phyloP scores from a whole-genome alignment of 2,888 invertebrate species.

The Nyleta sp. region DNA sequence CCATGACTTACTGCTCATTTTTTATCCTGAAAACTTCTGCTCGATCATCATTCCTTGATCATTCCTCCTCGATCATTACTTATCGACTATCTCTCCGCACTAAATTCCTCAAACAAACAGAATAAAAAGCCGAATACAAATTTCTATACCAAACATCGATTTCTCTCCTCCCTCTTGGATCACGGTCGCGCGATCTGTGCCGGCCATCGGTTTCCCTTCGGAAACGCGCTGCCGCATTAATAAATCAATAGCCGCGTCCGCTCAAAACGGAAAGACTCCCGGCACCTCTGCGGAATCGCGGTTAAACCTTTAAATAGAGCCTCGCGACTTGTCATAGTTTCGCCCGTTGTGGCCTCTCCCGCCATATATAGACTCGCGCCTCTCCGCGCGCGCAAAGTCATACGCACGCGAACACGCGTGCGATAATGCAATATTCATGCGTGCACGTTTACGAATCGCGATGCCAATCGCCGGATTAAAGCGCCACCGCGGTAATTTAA shows the following conservation, averaged over 20 bases:
- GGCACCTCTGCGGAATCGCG: slow-evolving; percentile 58
- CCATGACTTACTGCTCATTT: too few species aligned
- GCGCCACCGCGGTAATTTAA: slow-evolving; percentile 26
- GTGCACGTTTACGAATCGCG: slow-evolving; percentile 31
- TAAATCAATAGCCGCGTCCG: slow-evolving; percentile 52
- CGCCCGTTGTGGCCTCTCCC: slow-evolving; percentile 64
- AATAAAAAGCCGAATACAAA: too few species aligned
- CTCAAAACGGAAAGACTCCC: slow-evolving; percentile 46
- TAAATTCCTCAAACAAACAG: too few species aligned
- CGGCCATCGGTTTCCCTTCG: too few species aligned
- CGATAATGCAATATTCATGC: slow-evolving; percentile 35
- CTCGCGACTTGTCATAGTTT: slow-evolving; percentile 66
- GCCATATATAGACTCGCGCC: slow-evolving; percentile 61
- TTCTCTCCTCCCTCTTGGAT: too few species aligned
- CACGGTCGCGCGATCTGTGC: too few species aligned
- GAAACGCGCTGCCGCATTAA: slow-evolving; percentile 21
- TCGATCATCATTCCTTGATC: too few species aligned
- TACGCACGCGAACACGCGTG: not conserved
- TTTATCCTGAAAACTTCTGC: too few species aligned
- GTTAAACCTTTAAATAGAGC: slow-evolving; percentile 64
- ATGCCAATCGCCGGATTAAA: slow-evolving; percentile 26
- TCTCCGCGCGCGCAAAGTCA: slow-evolving; percentile 8
- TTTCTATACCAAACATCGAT: too few species aligned
- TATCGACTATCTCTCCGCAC: too few species aligned
- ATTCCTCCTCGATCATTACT: too few species aligned